Base-by-base conservation (phyloP, 2,113 vertebrate genomes). In the Blennius ocellaris region DNA sequence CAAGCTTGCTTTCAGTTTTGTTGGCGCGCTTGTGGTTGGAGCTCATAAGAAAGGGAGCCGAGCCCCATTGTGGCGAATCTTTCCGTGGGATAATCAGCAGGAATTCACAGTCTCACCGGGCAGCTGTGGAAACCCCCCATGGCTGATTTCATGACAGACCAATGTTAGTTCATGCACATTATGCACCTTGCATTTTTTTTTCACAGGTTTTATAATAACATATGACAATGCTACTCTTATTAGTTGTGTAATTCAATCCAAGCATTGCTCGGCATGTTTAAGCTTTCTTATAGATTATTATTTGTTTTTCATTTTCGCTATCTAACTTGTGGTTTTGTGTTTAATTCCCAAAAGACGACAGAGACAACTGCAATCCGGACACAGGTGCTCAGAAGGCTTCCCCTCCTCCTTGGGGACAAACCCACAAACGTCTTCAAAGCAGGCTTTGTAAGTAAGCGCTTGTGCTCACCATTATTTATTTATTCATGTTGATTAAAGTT, bases 241-340 rank as follows among this genome's bases (percentile, higher is more conserved):
- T n/a, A 16, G n/a, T 43, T 17, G 16, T 44, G 8, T 30, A 9
- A 17, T 47, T 17, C 17, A 30, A 12, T 41, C 10, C 10, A 6
- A 41, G 6, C 40, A 41, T 10, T 41, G 21, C 21, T 30, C 4
- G 21, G 21, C 21, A 2, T 30, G 21, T 30, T 30, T 30, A 30
- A 41, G 40, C 40, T 52, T 64, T 41, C 38, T 64, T 41, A 64
- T 64, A 51, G 61, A 64, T 21, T 39, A 43, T 65, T n/a, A 50
- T 8, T 21, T 53, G 15, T n/a, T 30, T 43, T 30, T 52, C 5
- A 44, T 43, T 43, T 30, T 30, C 43, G 11, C 21, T 15, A 48
- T 49, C 5, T 62, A 62, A 36, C 36, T 16, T 60, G 41, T 17
- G 21, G 2, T 3, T 17, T 16, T 16, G n/a, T 16, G n/a, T 50